Conservation (phyloP, 2,888 invertebrate genomes). For the Spatulosminthurus flaviceps region DNA sequence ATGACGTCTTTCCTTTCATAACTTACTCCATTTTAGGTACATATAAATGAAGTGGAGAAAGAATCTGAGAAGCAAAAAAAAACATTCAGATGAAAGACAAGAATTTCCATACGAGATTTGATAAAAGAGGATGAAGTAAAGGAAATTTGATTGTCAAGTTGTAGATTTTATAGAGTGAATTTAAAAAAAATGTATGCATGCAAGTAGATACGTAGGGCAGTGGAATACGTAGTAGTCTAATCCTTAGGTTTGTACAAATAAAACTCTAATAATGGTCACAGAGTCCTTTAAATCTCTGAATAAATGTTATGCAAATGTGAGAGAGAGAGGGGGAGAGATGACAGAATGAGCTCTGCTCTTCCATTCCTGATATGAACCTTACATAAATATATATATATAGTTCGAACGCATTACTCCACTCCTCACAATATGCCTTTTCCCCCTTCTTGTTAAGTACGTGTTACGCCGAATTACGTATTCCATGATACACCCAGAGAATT, state of each 20-base stretch:
- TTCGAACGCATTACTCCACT: too few relatives aligned
- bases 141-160: constrained; percentile 20
- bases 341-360: constrained; percentile 8
- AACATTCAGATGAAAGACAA: background rate
- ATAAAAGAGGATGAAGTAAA: constrained; percentile 8
- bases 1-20: background rate
- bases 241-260: constrained; percentile 34
- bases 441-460: constrained; percentile 31
- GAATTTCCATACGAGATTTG: constrained; percentile 26
- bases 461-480: constrained; percentile 14
- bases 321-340: background rate
- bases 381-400: background rate
- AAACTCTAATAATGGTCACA: constrained; percentile 16
- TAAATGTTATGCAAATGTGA: constrained; percentile 38
- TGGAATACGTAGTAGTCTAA: constrained; percentile 21
- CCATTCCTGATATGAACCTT: background rate
- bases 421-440: constrained; percentile 6
- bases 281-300: constrained; percentile 9
- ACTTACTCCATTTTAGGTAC: too few relatives aligned
- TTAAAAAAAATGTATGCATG: background rate
- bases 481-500: constrained; percentile 28
- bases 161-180: background rate
- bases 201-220: too few relatives aligned
- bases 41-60: too few relatives aligned
- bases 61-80: background rate